Percentiles rank a stretch among this genome's conserved stretches.
These are phyloP conservation scores for Enchytraeus crypticus DNA, from an alignment of 2,888 invertebrate species.

Conservation along the genomic window DNA sequence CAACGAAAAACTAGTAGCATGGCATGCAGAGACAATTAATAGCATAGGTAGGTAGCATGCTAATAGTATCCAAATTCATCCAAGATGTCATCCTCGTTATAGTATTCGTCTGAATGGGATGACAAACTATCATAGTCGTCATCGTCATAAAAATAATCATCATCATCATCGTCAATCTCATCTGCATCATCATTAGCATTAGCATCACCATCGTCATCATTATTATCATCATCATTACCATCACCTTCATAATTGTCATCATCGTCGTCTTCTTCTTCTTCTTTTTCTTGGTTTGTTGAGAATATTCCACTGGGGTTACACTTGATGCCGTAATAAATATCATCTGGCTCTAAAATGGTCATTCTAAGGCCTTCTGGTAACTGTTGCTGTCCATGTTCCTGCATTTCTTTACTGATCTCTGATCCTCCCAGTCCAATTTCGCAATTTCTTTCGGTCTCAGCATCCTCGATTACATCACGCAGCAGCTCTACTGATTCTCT, in stretches of 20 bases:
- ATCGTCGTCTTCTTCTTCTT: background rate
- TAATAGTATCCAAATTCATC: no score
- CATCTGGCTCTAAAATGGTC: background rate
- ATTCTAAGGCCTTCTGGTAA: no score
- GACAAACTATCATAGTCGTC: no score
- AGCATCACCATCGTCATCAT: background rate
- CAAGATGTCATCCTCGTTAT: background rate
- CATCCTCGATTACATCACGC: no score
- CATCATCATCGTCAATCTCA: background rate
- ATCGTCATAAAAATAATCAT: background rate
- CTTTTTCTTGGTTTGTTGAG: background rate
- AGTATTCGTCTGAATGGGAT: background rate
- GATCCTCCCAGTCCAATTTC: no score
- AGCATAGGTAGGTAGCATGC: background rate
- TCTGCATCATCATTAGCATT: background rate
- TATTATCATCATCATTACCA: background rate
- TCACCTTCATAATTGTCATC: conserved; percentile 1
- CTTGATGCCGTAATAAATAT: background rate
- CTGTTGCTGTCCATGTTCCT: no score
- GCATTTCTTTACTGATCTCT: no score
- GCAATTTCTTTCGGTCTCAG: no score
- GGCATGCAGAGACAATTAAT: background rate
- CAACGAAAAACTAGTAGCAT: background rate
- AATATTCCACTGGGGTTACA: background rate
- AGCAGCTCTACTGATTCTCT: no score